Evolutionary conservation across 2,888 invertebrate species (phyloP).

Genomic region (Argyresthia albistria): DNA sequence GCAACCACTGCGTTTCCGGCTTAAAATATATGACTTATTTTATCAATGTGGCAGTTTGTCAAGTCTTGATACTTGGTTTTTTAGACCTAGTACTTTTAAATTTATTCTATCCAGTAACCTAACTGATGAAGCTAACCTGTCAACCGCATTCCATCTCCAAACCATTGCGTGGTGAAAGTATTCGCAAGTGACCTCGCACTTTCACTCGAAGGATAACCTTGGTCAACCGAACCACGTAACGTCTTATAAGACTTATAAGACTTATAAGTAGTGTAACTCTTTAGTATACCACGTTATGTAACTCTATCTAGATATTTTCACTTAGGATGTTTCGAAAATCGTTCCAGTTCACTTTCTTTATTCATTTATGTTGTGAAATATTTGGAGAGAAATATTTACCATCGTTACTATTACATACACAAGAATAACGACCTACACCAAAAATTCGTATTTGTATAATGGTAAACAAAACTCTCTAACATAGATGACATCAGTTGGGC

Average conservation of each 20-base stretch:
- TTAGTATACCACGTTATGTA: conserved; percentile 14
- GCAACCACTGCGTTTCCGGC: too few species aligned
- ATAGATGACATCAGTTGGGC: too few species aligned
- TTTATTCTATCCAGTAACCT: not conserved
- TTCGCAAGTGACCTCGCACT: conserved; percentile 25
- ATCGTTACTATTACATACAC: not conserved
- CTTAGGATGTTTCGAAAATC: not conserved
- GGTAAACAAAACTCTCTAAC: too few species aligned
- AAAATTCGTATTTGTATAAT: too few species aligned
- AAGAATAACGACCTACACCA: too few species aligned
- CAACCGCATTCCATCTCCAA: not conserved
- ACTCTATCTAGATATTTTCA: conserved; percentile 3
- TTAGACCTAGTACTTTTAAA: not conserved
- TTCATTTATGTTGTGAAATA: not conserved
- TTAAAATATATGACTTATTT: too few species aligned
- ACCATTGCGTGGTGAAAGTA: not conserved
- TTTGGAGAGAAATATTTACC: not conserved
- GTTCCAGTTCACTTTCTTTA: not conserved
- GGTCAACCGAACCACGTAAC: conserved; percentile 31
- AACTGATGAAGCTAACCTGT: not conserved
- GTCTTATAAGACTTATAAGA: conserved; percentile 31
- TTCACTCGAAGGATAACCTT: conserved; percentile 46
- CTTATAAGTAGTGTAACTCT: conserved; percentile 14
- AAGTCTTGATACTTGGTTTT: not conserved
- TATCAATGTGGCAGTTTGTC: not conserved